A percentile compares a stretch with the other conserved stretches of the same genome.
Evolutionary conservation across 2,113 vertebrate genomes (phyloP).

Genomic region (Gila orcuttii): DNA sequence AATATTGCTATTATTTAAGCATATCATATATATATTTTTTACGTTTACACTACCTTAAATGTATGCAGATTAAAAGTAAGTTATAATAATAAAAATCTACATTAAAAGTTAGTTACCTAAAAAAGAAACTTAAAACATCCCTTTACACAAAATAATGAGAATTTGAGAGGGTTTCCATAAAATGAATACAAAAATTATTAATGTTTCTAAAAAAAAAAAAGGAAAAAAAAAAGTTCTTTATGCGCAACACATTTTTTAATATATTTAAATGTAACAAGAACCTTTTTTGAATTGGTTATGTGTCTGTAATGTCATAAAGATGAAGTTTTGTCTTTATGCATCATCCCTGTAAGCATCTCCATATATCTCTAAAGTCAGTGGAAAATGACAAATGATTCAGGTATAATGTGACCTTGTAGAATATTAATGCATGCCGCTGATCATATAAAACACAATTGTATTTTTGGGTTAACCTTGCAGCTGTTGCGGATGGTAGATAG

Average conservation of each 20-base stretch:
- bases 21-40: no score
- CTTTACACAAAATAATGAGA: no score
- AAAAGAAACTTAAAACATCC: no score
- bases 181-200: background rate
- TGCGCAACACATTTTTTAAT: background rate
- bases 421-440: background rate
- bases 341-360: background rate
- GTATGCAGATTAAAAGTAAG: no score
- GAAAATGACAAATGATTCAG: conserved; percentile 4
- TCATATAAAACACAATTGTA: conserved; percentile 1
- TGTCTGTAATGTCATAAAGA: background rate
- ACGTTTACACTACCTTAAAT: no score
- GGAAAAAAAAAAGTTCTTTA: background rate
- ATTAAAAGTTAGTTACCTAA: no score
- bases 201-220: background rate
- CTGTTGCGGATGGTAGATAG: background rate
- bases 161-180: no score
- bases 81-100: no score
- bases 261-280: background rate
- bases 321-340: background rate
- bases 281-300: background rate
- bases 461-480: background rate
- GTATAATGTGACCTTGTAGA: background rate
- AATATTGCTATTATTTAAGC: no score
- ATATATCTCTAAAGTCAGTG: background rate